Evolutionary conservation across 2,113 vertebrate genomes (phyloP), one percentile per base, ranked within the genome.

Genomic region (Atlantisia rogersi): DNA sequence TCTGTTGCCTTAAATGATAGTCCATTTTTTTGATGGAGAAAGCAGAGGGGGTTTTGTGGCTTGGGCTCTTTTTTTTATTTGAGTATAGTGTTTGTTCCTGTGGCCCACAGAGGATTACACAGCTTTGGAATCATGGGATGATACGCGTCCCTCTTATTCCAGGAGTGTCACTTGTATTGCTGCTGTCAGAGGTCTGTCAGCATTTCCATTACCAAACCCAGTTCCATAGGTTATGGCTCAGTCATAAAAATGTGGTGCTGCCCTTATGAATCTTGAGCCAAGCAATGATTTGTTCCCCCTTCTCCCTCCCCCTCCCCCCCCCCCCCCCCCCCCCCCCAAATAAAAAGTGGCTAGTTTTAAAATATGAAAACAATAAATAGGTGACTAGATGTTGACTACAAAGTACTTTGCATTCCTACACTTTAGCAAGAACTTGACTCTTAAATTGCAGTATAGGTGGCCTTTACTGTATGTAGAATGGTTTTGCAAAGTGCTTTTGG

Each of bases 41-140:
- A 70, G 19, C 28, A 28, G 9, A 29, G 42, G 6, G 4, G 24
- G 5, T 18, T 17, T 10, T 10, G 2, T 53, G 52, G 24, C 14
- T 52, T 52, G 25, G 25, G 52, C 15, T 15, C 10, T 28, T 21
- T 26, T 31, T 32, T 4, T 2, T 3, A 11, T 71, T 37, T 29
- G 14, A 85, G 63, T 25, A 35, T 67, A 29, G 13, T 67, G 69
- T n/a, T 88, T 52, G 28, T 88, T 88, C 35, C 82, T 92, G 92
- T 1, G 75, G 95, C 80, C 64, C 64, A 7, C 46, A 46, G 40
- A 90, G 82, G 95, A 94, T 96, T 94, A 46, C 91, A 70, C 14
- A 82, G 82, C 89, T 64, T 25, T 86, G 91, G 75, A 76, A 52
- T 91, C 84, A 90, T 22, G 56, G 89, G 94, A 78, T 90, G 56